Percentiles rank a stretch among this genome's conserved stretches.
These are phyloP conservation scores for Stichodactyla mertensii DNA, from an alignment of 64 coral and sea anemone species.

Conservation along the genomic window DNA sequence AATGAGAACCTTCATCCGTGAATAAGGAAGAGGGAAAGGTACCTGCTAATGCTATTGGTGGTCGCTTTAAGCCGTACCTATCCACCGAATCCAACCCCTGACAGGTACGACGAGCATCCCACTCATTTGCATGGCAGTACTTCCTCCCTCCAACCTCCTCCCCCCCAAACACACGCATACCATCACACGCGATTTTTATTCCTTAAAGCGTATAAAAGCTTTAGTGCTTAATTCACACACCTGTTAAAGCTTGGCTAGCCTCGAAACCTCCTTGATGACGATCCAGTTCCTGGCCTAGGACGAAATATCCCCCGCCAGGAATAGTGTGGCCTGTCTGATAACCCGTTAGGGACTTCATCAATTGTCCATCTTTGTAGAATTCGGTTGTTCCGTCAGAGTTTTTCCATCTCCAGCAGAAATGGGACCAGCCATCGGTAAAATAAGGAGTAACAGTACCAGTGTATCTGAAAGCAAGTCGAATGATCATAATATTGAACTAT, in stretches of 20 bases:
- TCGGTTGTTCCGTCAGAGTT: background rate
- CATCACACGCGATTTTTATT: too few species aligned
- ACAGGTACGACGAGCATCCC: too few species aligned
- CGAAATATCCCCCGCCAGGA: background rate
- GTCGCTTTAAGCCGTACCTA: too few species aligned
- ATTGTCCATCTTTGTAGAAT: background rate
- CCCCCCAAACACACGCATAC: too few species aligned
- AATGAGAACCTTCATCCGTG: too few species aligned
- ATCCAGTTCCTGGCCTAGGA: slow-evolving; percentile 36
- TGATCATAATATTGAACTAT: too few species aligned
- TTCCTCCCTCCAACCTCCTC: too few species aligned
- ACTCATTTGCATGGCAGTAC: too few species aligned
- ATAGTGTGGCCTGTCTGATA: slow-evolving; percentile 4
- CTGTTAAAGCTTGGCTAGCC: background rate
- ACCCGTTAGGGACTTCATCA: background rate
- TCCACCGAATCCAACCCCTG: too few species aligned
- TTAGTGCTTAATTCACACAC: background rate
- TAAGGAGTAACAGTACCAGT: background rate
- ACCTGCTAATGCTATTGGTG: too few species aligned
- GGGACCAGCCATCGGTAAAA: slow-evolving; percentile 1
- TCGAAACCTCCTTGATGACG: background rate
- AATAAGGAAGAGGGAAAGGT: too few species aligned
- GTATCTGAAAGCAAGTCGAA: background rate
- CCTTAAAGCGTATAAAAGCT: too few species aligned
- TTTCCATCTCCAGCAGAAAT: slow-evolving; percentile 7